phyloP scores from a whole-genome alignment of 1,140 invertebrate genomes.

The Drosophila bifasciata region DNA sequence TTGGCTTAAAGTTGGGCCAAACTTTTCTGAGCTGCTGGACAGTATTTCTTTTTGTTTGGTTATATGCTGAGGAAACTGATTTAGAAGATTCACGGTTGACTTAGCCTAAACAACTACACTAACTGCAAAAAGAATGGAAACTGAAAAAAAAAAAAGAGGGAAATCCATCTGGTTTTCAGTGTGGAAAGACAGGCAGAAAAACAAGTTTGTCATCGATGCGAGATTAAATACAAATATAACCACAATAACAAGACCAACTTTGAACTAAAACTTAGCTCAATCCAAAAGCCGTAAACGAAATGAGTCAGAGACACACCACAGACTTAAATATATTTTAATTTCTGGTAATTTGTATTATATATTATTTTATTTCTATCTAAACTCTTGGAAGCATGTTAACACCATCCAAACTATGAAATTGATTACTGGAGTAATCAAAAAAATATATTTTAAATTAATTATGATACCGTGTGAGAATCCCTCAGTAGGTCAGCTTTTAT shows the following conservation, averaged over 20 bases:
- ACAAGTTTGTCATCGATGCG: conserved; percentile 55
- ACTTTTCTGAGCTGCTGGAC: conserved; percentile 62
- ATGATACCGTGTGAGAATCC: no score
- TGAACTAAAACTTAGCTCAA: conserved; percentile 19
- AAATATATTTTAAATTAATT: no score
- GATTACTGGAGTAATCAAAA: no score
- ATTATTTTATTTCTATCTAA: neutral
- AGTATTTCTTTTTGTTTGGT: conserved; percentile 45
- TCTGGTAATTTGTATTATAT: neutral
- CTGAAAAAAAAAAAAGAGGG: neutral
- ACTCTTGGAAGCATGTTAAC: neutral
- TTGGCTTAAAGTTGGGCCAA: conserved; percentile 54
- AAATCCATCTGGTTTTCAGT: conserved; percentile 40
- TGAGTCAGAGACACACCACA: neutral
- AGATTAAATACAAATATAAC: conserved; percentile 37
- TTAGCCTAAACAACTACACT: conserved; percentile 33
- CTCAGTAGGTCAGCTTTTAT: no score
- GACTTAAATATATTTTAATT: no score
- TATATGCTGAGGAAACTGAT: conserved; percentile 51
- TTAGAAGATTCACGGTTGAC: conserved; percentile 51
- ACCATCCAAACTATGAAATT: no score
- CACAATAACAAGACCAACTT: conserved; percentile 45
- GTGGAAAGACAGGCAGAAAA: conserved; percentile 27
- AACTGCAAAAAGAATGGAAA: conserved; percentile 25
- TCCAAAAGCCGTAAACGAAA: conserved; percentile 35